Evolutionary conservation across 1,140 invertebrate genomes (phyloP).

Genomic region (Drosophila pallidifrons): DNA sequence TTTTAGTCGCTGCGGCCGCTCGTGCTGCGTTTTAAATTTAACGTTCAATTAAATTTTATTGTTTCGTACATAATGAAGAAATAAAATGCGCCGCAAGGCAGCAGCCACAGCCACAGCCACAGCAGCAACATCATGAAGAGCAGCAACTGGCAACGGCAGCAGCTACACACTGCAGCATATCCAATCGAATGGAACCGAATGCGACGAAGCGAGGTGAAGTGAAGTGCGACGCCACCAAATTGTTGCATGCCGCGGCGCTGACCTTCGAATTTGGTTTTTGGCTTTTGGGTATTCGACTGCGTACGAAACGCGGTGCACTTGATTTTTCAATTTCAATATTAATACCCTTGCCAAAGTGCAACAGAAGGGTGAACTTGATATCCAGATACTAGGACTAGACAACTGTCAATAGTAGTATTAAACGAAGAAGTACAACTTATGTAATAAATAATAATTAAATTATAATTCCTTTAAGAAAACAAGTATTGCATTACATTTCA

Average conservation of each 20-base stretch:
- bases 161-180: conserved; percentile 32
- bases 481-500: too few species aligned
- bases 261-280: conserved; percentile 43
- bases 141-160: conserved; percentile 27
- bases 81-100: conserved; percentile 61
- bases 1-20: conserved; percentile 44
- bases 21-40: conserved; percentile 69
- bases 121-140: conserved; percentile 15
- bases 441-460: too few species aligned
- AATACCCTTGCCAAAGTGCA: conserved; percentile 13
- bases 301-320: conserved; percentile 29
- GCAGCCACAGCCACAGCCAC: conserved; percentile 25
- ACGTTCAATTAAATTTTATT: conserved; percentile 73
- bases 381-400: neutral
- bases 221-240: conserved; percentile 31
- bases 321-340: conserved; percentile 41
- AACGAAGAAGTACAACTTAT: too few species aligned
- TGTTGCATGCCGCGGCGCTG: conserved; percentile 37
- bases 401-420: too few species aligned
- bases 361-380: neutral
- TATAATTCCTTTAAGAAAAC: too few species aligned
- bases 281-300: conserved; percentile 39
- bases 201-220: neutral
- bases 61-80: conserved; percentile 70
- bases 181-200: conserved; percentile 25